Base-by-base conservation (phyloP, 2,797 vertebrate species). In the Setipinna tenuifilis region DNA sequence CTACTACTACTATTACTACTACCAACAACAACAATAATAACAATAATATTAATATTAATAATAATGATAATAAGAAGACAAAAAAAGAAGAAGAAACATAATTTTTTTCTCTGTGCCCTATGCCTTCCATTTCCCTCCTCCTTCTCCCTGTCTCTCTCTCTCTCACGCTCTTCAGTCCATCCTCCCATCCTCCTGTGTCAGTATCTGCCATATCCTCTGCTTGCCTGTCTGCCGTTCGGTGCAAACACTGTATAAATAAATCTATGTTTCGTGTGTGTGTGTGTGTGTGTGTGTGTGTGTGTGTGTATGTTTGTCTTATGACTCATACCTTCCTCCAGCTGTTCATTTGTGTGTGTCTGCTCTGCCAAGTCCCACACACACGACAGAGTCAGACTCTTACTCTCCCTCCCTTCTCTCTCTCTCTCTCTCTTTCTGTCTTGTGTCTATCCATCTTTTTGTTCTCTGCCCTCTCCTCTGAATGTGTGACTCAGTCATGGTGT, bases 251-350 rank as follows among this genome's bases (percentile, higher is more conserved):
- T 54, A 54, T 54, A 54, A 54, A 54, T 54, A 54, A 54, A 54
- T 54, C 50, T 11, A 54, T 54, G 50, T 62, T 62, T 21, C 23
- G 0, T 62, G 59, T 62, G 59, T 62, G 21, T 62, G 59, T 23
- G 21, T 62, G 61, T 65, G 9, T 65, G 23, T 68, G 25, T 68
- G 23, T 68, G 11, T 68, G 23, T 68, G 62, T 28, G 23, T 28
- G 62, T 68, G 23, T 68, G 12, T 35, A 25, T 71, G 65, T 71
- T 12, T 14, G 23, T 28, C 28, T 31, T 14, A 71, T 71, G 65
- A 71, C 65, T 68, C 65, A 71, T 71, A 31, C 28, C 12, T 71
- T 71, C 65, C 25, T 71, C 28, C 12, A 35, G 65, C 65, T 71
- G 65, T 71, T 71, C 65, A 71, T 35, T 25, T 65, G n/a, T 71